Evolutionary conservation across 2,888 invertebrate species (phyloP), one percentile per base, ranked within the genome.

Genomic region (Caenorhabditis sp.): DNA sequence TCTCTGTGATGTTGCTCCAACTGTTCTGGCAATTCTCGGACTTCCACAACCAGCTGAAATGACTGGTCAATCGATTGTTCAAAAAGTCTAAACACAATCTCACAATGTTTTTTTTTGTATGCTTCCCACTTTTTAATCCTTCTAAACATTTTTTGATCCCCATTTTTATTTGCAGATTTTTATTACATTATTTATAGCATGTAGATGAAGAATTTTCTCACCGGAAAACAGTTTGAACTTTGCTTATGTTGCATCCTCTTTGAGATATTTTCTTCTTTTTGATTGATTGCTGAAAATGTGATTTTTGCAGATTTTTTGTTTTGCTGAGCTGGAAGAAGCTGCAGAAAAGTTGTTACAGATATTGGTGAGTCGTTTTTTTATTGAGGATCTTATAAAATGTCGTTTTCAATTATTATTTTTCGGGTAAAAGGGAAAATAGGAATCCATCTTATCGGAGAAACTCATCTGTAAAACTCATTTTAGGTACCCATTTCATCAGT

Each of bases 1-100:
- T 2, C 82, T 89, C 14, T 88, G 89, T 65, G 89, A 89, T 73
- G 89, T 89, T 17, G 89, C 89, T 8, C 88, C 89, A 8, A 89
- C 89, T 5, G 84, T 88, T 31, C 83, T 89, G 24, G 83, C 85
- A 69, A 72, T 88, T 10, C 83, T 89, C 85, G 89, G 88, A 17
- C 78, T 89, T 10, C 84, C 86, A 8, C 83, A 85, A 27, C 89
- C 89, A 19, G 57, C 74, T 6, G 86, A 86, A 21, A 86, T 86
- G 86, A 82, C 78, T 24, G 86, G 86, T 24, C 79, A 68, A n/a
- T 77, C 83, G 8, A 72, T 86, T 54, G 77, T 86, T 53, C 76
- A 83, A 43, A 75, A 73, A 50, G 55, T 72, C n/a, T 77, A 63
- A 64, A 58, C n/a, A n/a, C n/a, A 37, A 26, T n/a, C 57, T 54